Evolutionary conservation across 1,140 invertebrate species (phyloP).

Genomic region (Ruditapes philippinarum): DNA sequence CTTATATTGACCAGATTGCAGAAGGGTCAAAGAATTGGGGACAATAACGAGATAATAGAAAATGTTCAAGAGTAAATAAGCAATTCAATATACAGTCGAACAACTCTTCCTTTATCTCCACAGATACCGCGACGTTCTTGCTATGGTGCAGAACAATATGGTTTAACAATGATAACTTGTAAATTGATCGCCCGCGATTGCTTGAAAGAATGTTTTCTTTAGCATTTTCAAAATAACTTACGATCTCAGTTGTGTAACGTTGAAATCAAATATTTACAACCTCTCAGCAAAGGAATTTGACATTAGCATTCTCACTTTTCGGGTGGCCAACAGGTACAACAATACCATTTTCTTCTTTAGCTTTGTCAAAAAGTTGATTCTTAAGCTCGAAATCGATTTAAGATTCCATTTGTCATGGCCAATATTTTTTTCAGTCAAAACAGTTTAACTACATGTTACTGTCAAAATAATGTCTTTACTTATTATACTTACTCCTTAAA

Average conservation of each 20-base stretch:
- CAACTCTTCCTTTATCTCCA: constrained; percentile 1
- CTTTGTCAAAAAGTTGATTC: background rate
- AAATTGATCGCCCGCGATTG: background rate
- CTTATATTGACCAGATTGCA: no score
- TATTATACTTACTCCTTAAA: no score
- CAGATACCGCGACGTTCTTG: background rate
- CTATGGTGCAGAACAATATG: background rate
- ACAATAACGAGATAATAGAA: background rate
- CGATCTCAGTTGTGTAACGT: constrained; percentile 4
- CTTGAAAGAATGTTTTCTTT: constrained; percentile 1
- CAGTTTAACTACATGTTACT: no score
- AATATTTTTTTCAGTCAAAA: no score
- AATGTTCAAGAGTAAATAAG: background rate
- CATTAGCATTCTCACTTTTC: background rate
- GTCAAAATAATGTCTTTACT: no score
- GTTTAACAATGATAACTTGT: constrained; percentile 20
- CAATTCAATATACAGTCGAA: background rate
- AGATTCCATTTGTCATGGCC: no score
- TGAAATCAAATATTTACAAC: background rate
- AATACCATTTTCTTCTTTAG: background rate
- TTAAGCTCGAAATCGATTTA: background rate
- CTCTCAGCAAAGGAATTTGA: constrained; percentile 27
- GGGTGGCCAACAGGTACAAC: background rate
- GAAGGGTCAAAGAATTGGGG: background rate
- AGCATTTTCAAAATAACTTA: constrained; percentile 12